These are phyloP conservation scores for Poeciliopsis gracilis DNA, from an alignment of 2,797 vertebrate genomes.

Conservation along the genomic window DNA sequence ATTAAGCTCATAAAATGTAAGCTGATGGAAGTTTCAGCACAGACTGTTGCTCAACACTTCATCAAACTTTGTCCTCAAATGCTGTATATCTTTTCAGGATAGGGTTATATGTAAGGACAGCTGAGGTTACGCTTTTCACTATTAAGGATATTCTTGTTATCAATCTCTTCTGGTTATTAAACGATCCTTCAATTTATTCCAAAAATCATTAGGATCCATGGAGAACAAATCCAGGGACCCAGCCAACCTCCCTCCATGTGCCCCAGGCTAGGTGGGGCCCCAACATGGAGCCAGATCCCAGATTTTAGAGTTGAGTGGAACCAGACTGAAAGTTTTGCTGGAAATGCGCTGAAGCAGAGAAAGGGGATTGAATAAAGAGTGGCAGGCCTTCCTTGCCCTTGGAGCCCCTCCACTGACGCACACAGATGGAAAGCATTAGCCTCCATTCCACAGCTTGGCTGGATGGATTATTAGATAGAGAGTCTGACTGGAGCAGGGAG, in stretches of 20 bases:
- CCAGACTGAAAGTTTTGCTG: conserved; percentile 72
- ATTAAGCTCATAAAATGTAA: background rate
- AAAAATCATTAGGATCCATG: conserved; percentile 22
- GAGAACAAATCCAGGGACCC: conserved; percentile 32
- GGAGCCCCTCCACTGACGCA: conserved; percentile 59
- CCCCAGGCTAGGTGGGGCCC: conserved; percentile 66
- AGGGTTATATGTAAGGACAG: background rate
- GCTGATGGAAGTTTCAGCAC: background rate
- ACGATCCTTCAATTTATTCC: background rate
- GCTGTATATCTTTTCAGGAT: background rate
- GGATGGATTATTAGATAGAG: conserved; percentile 73
- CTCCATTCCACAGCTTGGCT: conserved; percentile 67
- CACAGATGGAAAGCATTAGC: conserved; percentile 80
- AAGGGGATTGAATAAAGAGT: conserved; percentile 63
- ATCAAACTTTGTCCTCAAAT: background rate
- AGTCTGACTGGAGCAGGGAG: conserved; percentile 42
- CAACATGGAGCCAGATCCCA: conserved; percentile 54
- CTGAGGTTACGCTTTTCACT: background rate
- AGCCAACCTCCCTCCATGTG: conserved; percentile 35
- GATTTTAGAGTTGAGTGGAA: conserved; percentile 77
- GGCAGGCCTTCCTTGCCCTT: conserved; percentile 63
- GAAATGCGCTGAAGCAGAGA: conserved; percentile 64
- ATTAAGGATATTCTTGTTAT: background rate
- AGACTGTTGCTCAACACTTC: background rate
- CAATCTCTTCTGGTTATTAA: background rate